Percentiles rank a stretch among this genome's conserved stretches.
These are phyloP conservation scores for Malthinus seriepunctatus DNA, from an alignment of 2,888 invertebrate genomes.

Conservation along the genomic window DNA sequence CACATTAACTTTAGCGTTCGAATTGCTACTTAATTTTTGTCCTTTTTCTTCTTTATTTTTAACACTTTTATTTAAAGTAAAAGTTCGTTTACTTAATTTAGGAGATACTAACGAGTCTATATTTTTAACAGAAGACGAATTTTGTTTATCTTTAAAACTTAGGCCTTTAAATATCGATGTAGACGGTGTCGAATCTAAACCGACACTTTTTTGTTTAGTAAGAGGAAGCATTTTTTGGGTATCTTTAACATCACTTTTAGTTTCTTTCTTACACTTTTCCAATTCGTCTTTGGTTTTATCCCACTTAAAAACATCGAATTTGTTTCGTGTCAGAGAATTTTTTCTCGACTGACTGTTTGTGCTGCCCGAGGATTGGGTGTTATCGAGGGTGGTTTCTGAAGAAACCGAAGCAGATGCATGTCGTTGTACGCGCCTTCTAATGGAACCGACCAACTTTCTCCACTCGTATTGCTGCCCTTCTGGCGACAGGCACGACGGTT, in stretches of 20 bases:
- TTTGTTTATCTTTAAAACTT: slow-evolving; percentile 48
- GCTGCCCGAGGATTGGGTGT: slow-evolving; percentile 35
- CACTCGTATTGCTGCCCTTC: slow-evolving; percentile 50
- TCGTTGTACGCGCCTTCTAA: slow-evolving; percentile 54
- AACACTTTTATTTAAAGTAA: slow-evolving; percentile 45
- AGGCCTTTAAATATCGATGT: slow-evolving; percentile 41
- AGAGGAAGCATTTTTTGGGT: slow-evolving; percentile 33
- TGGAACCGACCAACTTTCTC: slow-evolving; percentile 55
- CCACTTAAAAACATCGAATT: slow-evolving; percentile 43
- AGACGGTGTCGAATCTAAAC: slow-evolving; percentile 36
- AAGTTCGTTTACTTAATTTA: slow-evolving; percentile 32
- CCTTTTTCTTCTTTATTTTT: slow-evolving; percentile 48
- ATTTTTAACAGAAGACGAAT: slow-evolving; percentile 45
- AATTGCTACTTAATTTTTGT: slow-evolving; percentile 39
- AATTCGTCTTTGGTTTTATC: slow-evolving; percentile 40
- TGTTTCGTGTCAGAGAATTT: slow-evolving; percentile 52
- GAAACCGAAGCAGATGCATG: slow-evolving; percentile 46
- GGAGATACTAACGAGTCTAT: slow-evolving; percentile 39
- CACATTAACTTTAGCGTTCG: slow-evolving; percentile 43
- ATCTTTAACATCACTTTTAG: slow-evolving; percentile 40
- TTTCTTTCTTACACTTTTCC: slow-evolving; percentile 44
- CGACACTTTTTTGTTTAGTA: slow-evolving; percentile 50
- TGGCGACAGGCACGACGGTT: slow-evolving; percentile 34
- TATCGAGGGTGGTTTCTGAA: slow-evolving; percentile 22
- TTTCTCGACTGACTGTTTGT: slow-evolving; percentile 46